phyloP scores from a whole-genome alignment of 1,140 invertebrate genomes.

The Magallana angulata region DNA sequence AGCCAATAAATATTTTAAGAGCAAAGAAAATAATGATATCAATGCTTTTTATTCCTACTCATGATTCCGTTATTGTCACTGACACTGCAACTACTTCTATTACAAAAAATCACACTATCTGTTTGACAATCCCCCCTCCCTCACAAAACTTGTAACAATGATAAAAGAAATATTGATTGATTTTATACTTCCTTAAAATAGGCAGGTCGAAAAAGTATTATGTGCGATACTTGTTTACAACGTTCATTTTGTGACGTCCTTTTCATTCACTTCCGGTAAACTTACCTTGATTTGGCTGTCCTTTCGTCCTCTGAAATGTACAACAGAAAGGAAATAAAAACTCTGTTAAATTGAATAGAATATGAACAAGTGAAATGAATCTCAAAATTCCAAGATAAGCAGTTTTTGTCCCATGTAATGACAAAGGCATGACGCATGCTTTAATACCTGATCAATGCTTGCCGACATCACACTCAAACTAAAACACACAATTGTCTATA shows the following conservation, averaged over 20 bases:
- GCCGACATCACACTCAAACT: constrained; percentile 76
- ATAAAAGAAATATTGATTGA: too few relatives aligned
- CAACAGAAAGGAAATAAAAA: constrained; percentile 68
- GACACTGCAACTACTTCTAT: too few relatives aligned
- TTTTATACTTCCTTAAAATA: background rate
- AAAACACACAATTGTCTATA: constrained; percentile 53
- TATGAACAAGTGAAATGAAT: constrained; percentile 13
- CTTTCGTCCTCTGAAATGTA: constrained; percentile 74
- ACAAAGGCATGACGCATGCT: constrained; percentile 62
- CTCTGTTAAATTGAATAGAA: background rate
- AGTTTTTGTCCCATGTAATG: constrained; percentile 8
- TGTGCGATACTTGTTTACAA: too few relatives aligned
- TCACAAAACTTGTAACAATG: too few relatives aligned
- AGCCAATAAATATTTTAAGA: too few relatives aligned
- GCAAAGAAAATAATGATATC: too few relatives aligned
- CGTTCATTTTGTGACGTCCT: background rate
- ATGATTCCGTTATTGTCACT: too few relatives aligned
- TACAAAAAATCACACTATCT: too few relatives aligned
- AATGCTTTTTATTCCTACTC: too few relatives aligned
- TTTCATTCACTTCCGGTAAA: constrained; percentile 14
- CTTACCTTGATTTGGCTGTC: constrained; percentile 76
- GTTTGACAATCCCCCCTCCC: too few relatives aligned
- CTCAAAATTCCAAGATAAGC: background rate
- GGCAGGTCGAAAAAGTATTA: background rate
- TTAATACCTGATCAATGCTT: constrained; percentile 75